A percentile compares a stretch with the other conserved stretches of the same genome.
Evolutionary conservation across 2,888 invertebrate genomes (phyloP).

Genomic region (Philereme vetulata): DNA sequence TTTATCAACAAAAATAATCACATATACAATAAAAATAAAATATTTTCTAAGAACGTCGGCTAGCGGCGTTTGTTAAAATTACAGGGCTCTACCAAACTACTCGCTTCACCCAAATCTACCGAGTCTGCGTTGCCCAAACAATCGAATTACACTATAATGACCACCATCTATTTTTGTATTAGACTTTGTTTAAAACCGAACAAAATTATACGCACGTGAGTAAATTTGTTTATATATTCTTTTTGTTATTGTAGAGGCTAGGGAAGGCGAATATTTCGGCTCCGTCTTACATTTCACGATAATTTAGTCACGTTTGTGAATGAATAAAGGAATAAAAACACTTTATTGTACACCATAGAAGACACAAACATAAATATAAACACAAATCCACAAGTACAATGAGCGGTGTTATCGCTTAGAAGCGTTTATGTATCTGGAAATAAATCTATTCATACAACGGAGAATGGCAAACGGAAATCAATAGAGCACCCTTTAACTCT

Average conservation of each 20-base stretch:
- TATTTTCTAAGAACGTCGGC: slow-evolving; percentile 62
- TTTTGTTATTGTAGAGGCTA: slow-evolving; percentile 7
- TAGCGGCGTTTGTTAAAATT: slow-evolving; percentile 66
- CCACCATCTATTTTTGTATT: slow-evolving; percentile 45
- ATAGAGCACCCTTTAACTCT: too few species aligned
- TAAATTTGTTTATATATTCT: slow-evolving; percentile 17
- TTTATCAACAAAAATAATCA: slow-evolving; percentile 19
- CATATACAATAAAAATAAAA: slow-evolving; percentile 29
- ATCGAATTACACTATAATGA: slow-evolving; percentile 77
- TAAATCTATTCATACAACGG: too few species aligned
- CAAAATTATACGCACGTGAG: slow-evolving; percentile 33
- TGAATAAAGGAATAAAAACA: too few species aligned
- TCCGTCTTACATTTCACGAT: too few species aligned
- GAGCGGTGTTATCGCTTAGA: too few species aligned
- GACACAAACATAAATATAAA: too few species aligned
- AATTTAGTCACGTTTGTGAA: too few species aligned
- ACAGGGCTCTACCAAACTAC: slow-evolving; percentile 66
- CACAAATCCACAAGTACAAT: too few species aligned
- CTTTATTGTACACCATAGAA: too few species aligned
- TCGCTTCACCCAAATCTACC: slow-evolving; percentile 61
- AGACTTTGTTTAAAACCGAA: slow-evolving; percentile 33
- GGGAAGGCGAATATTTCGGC: neutral
- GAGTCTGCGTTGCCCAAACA: slow-evolving; percentile 72
- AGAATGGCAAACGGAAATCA: too few species aligned
- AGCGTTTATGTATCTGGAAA: too few species aligned